Evolutionary conservation across 2,797 vertebrate genomes (phyloP), one percentile per base, ranked within the genome.

Genomic region (Siniperca obscura): DNA sequence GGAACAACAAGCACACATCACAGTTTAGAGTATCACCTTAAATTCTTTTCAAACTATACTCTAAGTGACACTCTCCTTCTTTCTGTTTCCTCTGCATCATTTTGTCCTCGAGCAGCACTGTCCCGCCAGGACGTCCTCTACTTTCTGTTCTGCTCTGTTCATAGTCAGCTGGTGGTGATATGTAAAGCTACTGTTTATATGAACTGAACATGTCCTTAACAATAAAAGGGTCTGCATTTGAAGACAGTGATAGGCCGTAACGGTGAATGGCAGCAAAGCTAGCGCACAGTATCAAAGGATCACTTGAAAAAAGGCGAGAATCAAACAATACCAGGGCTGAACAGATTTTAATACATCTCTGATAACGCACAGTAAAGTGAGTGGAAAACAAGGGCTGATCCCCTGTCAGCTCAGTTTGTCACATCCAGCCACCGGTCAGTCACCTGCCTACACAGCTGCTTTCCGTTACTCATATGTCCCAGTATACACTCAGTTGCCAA

Each of bases 1-100:
- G 75, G 19, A 83, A 85, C 5, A 76, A 60, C 14, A 75, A 65
- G 40, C 8, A 86, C 25, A 77, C 13, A 27, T 38, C 6, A 56
- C 9, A 34, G 5, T 38, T 76, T n/a, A 17, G 7, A 36, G 12
- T 11, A 55, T 64, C 22, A 21, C 4, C 2, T 4, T 44, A 44
- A 6, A n/a, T 19, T 30, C 4, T 48, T 40, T 64, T 64, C 16
- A 52, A 50, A 59, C 7, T 34, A 4, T 46, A 50, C 25, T 46
- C 11, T 27, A 38, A 48, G 42, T 8, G 16, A 21, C 16, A n/a
- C 30, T 27, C 42, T 34, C 7, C 22, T 64, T 42, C 7, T 65
- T 27, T 65, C 13, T 34, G 57, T 36, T 48, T 40, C 38, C 5
- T 19, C 3, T 21, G 17, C 57, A 36, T 36, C 34, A 9, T 9